Base-by-base conservation (phyloP, 2,113 vertebrate genomes). In the Tautogolabrus adspersus region DNA sequence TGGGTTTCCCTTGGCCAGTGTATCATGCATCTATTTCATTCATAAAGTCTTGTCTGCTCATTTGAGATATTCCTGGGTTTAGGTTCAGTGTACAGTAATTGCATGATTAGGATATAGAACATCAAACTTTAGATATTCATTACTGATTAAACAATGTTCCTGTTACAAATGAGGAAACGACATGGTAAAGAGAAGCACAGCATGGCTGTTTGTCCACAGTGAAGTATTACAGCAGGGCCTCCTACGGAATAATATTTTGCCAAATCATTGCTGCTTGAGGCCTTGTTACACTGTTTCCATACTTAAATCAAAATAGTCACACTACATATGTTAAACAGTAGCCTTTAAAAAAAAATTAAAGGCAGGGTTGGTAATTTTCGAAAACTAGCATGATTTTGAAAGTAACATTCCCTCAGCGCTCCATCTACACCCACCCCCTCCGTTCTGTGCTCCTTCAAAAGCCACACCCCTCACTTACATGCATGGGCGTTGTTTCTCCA, bases 71-170 rank as follows among this genome's bases (percentile, higher is more conserved):
- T 10, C 12, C 46, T 13, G 9, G 23, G 13, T 49, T 56, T 47
- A 34, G 66, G 15, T 61, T 73, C 2, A 30, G 4, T 51, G 12
- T 64, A 51, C 38, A 72, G 54, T 70, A 42, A 26, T 49, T 68
- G 63, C 74, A 85, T 77, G 77, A 19, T 9, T 54, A 42, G 38
- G n/a, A 12, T 7, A 3, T 42, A 66, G 3, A 56, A 49, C 21
- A 22, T 9, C 22, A 49, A 8, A 19, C 23, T 57, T 52, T 21
- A 52, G 40, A 47, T 62, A 49, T n/a, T 4, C 12, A 16, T 59
- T n/a, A 61, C 21, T 9, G 34, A 60, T 54, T 49, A n/a, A 72
- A 65, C 12, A 38, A 42, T 37, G 7, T 18, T 6, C 16, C 47
- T 42, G 16, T 5, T 52, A 16, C 4, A 75, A 72, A 70, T 46